Base-by-base conservation (phyloP, 2,797 vertebrate species). In the Pygocentrus nattereri region DNA sequence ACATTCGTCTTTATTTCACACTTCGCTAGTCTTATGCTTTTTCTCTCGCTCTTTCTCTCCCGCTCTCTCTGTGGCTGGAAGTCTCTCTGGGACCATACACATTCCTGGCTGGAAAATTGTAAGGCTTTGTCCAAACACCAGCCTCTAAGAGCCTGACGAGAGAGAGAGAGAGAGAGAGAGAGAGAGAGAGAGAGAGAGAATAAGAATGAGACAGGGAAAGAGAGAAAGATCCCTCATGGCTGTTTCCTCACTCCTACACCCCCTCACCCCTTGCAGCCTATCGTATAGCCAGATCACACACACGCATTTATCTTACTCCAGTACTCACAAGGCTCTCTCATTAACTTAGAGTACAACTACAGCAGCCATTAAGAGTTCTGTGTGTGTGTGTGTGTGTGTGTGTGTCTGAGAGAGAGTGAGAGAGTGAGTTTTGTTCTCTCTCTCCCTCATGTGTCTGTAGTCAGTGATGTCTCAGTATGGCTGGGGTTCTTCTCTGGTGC, bases 121-220 rank as follows among this genome's bases (percentile, higher is more conserved):
- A 91, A 94, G 93, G 90, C 92, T 95, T 94, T 94, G 92, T 95
- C 93, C 93, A 95, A 95, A 95, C 93, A 94, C 91, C 92, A 94
- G 91, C 90, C 91, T 94, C 92, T 93, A 94, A 93, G 93, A 93
- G 93, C 81, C 93, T 94, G 93, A 92, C 88, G 92, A 92, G 92
- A 94, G 92, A 93, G 49, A 79, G 64, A 91, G 91, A 90, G 93
- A 94, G 92, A 93, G 41, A 1, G 41, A 91, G 89, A 90, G 93
- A 94, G 91, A 92, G 72, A 50, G 73, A 41, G 47, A 67, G 27
- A 34, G 61, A 12, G 31, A 76, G 8, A 79, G 50, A 61, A 25
- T 30, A 23, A 30, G 12, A 2, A 8, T 12, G 23, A 13, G 3
- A 11, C 7, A 56, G 49, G 38, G 54, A 78, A 7, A 76, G 18